Conservation (phyloP, 2,888 invertebrate species). For the Metallyticus violacea region DNA sequence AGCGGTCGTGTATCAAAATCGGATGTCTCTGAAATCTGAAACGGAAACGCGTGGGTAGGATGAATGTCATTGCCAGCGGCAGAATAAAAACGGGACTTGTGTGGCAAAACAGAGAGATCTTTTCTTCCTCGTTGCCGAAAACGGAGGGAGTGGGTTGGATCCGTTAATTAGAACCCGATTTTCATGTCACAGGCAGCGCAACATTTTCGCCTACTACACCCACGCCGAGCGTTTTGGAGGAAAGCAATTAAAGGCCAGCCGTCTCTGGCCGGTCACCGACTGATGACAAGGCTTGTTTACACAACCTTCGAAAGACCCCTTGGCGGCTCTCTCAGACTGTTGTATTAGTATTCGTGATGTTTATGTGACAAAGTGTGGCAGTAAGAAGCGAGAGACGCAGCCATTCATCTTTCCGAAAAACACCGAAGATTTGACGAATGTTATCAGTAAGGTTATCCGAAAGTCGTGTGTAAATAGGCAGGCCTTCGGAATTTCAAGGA, state of each 20-base stretch:
- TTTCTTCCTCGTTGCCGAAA: background rate
- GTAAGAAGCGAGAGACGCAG: too few relatives aligned
- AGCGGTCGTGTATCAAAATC: background rate
- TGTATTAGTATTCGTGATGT: background rate
- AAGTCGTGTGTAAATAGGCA: background rate
- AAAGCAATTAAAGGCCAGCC: too few relatives aligned
- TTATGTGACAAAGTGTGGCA: background rate
- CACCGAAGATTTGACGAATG: too few relatives aligned
- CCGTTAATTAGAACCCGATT: background rate
- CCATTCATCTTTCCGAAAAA: too few relatives aligned
- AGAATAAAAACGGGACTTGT: background rate
- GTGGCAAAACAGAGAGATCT: background rate
- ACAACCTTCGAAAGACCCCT: background rate
- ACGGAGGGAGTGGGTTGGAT: background rate
- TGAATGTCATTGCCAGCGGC: background rate
- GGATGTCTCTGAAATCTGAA: background rate
- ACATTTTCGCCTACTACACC: too few relatives aligned
- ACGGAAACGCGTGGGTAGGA: background rate
- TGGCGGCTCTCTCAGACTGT: too few relatives aligned
- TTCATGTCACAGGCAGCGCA: background rate
- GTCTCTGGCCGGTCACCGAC: too few relatives aligned
- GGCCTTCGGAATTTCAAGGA: background rate
- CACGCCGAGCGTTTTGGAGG: too few relatives aligned
- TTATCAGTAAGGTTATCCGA: background rate
- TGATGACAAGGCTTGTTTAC: background rate